Conservation (phyloP, 2,797 vertebrate genomes). For the Danio jaintianensis region DNA sequence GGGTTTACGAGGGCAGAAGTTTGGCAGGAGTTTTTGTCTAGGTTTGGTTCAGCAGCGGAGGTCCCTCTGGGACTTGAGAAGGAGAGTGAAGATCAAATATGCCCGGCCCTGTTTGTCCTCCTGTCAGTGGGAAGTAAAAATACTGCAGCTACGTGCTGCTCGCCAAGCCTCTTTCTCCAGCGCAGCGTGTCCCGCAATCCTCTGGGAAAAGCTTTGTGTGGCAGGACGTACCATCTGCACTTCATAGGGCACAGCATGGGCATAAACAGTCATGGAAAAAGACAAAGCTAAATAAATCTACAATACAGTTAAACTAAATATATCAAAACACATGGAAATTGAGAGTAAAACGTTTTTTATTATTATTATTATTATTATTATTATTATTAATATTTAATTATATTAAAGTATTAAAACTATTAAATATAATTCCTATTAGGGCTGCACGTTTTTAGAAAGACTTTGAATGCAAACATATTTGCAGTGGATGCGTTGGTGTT, state of each 20-base stretch:
- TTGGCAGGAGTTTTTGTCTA: constrained; percentile 1
- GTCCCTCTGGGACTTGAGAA: constrained; percentile 10
- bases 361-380: too few relatives aligned
- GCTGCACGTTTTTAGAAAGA: not conserved
- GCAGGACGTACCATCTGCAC: not conserved
- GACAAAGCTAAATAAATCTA: not conserved
- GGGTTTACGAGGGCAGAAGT: not conserved
- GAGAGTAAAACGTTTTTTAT: too few relatives aligned
- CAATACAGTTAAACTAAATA: not conserved
- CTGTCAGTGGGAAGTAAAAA: constrained; percentile 33
- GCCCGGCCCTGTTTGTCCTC: constrained; percentile 27
- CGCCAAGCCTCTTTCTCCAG: constrained; percentile 8
- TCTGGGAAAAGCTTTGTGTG: constrained; percentile 3
- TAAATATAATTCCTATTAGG: too few relatives aligned
- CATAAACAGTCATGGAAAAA: not conserved
- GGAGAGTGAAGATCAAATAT: constrained; percentile 16
- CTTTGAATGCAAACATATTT: constrained; percentile 1
- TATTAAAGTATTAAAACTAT: too few relatives aligned
- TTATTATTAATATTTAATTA: too few relatives aligned
- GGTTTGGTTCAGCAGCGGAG: not conserved
- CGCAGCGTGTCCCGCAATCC: constrained; percentile 4
- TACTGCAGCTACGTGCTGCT: constrained; percentile 30
- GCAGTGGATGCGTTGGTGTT: constrained; percentile 13
- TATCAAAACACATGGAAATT: too few relatives aligned
- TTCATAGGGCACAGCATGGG: not conserved